These are phyloP conservation scores for Xylota segnis DNA, from an alignment of 2,888 invertebrate species.

Conservation along the genomic window DNA sequence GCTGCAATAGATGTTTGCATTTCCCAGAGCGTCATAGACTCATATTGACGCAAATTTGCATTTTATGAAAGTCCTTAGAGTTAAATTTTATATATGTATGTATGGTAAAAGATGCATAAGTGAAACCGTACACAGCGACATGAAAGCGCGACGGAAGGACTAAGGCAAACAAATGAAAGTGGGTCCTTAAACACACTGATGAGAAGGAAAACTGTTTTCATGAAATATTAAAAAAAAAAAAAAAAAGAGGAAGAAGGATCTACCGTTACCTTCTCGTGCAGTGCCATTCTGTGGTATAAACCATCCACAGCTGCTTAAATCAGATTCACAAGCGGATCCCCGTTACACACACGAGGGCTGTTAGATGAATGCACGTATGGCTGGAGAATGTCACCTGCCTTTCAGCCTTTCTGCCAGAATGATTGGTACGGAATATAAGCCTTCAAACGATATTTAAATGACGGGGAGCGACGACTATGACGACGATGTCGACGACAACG, in stretches of 20 bases:
- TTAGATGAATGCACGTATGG: conserved; percentile 57
- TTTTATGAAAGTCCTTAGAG: conserved; percentile 72
- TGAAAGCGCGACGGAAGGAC: conserved; percentile 72
- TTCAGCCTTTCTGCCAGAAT: conserved; percentile 61
- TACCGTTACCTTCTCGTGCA: conserved; percentile 29
- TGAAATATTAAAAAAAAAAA: conserved; percentile 66
- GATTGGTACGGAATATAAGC: conserved; percentile 72
- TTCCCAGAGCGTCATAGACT: conserved; percentile 54
- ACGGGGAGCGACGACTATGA: conserved; percentile 39
- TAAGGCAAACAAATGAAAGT: conserved; percentile 74
- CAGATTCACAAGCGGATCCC: conserved; percentile 70
- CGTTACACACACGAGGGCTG: conserved; percentile 67
- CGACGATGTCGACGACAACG: conserved; percentile 59
- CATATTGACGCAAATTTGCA: conserved; percentile 74
- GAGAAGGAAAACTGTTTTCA: conserved; percentile 74
- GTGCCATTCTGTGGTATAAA: conserved; percentile 55
- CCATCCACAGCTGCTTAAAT: conserved; percentile 67
- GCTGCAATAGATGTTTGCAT: conserved; percentile 58
- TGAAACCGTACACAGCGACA: conserved; percentile 73
- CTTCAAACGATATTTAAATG: conserved; percentile 76
- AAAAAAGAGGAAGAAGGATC: conserved; percentile 20
- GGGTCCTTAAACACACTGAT: conserved; percentile 76
- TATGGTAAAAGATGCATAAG: conserved; percentile 75
- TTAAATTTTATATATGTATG: conserved; percentile 66
- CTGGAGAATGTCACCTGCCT: conserved; percentile 57